A percentile compares a stretch with the other conserved stretches of the same genome.
Evolutionary conservation across 1,140 invertebrate species (phyloP).

Genomic region (Bombus waltoni): DNA sequence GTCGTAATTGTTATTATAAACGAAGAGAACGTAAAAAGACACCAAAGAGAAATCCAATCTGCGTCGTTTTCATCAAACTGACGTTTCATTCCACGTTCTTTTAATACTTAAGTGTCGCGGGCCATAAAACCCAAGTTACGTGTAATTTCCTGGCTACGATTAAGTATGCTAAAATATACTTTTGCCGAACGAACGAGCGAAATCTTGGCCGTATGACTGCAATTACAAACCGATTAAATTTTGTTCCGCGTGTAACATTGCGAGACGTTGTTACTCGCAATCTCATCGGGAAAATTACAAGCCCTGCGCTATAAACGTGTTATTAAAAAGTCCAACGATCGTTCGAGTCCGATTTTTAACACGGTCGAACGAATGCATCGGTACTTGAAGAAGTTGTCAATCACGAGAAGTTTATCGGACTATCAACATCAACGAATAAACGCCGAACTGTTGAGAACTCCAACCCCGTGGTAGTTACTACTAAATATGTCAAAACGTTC

Average conservation of each 20-base stretch:
- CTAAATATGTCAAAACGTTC: background rate
- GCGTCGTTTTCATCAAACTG: background rate
- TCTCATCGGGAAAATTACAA: background rate
- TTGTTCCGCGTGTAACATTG: background rate
- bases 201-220: background rate
- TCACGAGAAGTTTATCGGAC: background rate
- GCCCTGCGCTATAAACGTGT: background rate
- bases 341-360: background rate
- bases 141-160: background rate
- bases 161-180: background rate
- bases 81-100: background rate
- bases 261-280: background rate
- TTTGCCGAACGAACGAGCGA: background rate
- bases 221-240: conserved; percentile 14
- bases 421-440: background rate
- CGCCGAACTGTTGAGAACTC: background rate
- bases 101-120: background rate
- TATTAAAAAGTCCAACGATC: background rate
- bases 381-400: background rate
- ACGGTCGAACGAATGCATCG: background rate
- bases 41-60: background rate
- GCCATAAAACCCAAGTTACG: background rate
- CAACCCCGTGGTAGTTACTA: background rate
- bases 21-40: background rate
- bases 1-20: background rate